Conservation (phyloP, 2,888 invertebrate species). For the Cataglyphis rosenhaueri region DNA sequence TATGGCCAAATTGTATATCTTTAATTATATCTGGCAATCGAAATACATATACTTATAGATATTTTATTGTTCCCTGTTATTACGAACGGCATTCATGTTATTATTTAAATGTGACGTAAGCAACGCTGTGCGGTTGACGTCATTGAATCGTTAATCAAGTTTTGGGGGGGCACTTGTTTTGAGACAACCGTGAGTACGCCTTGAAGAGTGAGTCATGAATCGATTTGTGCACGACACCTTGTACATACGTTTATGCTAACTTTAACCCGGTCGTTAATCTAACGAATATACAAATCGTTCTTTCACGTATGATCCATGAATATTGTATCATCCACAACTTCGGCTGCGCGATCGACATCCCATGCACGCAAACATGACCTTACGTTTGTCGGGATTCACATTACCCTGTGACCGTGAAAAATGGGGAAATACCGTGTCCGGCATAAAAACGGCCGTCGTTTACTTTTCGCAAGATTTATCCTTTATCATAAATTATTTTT, state of each 20-base stretch:
- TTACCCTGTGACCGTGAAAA: constrained; percentile 23
- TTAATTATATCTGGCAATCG: constrained; percentile 3
- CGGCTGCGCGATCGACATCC: constrained; percentile 15
- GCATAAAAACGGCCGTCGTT: not conserved
- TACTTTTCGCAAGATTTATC: not conserved
- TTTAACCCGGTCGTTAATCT: constrained; percentile 33
- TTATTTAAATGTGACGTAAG: constrained; percentile 31
- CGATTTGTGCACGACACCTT: not conserved
- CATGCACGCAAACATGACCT: not conserved
- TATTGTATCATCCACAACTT: constrained; percentile 16
- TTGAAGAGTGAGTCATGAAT: not conserved
- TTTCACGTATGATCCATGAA: constrained; percentile 13
- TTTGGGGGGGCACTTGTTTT: not conserved
- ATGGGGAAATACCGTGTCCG: constrained; percentile 22
- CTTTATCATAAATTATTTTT: not conserved
- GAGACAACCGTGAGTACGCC: not conserved
- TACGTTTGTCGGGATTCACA: constrained; percentile 13
- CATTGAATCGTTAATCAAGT: constrained; percentile 18
- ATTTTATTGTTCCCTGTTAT: not conserved
- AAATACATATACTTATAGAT: not conserved
- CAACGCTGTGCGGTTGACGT: not conserved
- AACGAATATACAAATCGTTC: not conserved
- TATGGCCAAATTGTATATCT: not conserved
- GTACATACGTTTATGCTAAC: not conserved
- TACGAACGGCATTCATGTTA: not conserved